Evolutionary conservation across 2,797 vertebrate species (phyloP), one percentile per base, ranked within the genome.

Genomic region (Odontamblyopus lacepedii): DNA sequence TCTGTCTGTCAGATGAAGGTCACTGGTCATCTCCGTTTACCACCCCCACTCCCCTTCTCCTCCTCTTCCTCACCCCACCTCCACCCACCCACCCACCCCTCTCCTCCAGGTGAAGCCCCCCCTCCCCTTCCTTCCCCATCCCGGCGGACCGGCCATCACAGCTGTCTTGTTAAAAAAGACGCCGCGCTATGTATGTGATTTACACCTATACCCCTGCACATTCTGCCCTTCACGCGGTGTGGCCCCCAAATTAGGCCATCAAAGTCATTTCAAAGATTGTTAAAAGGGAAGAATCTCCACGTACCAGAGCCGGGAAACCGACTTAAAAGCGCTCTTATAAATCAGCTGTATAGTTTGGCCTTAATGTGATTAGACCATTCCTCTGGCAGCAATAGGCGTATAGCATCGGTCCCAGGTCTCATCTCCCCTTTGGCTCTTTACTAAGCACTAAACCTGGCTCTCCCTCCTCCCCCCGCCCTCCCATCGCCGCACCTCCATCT

Each of bases 291-390:
- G 84, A 82, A 90, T 87, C 78, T 66, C 64, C 72, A 79, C 72
- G 83, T 82, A 77, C 73, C 59, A 13, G 63, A 67, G 75, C 81
- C 85, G 83, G 87, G 87, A 82, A 87, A 84, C 77, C 83, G 88
- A 91, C 86, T 92, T 90, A 88, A 90, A 86, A 81, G 87, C 88
- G 83, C 80, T 78, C 76, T 81, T 84, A 90, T 93, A 92, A 92
- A 92, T 92, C 90, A 90, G 78, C 76, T 77, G 80, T 85, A 89
- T 88, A 81, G 75, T 86, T 84, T 71, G 72, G 76, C 77, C 78
- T 75, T 91, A 92, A 91, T 92, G 89, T 90, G 85, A 92, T 91
- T 90, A 91, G 85, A 88, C 86, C 87, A 85, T 87, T 89, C 83
- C 78, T 82, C 75, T 63, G 73, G 82, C 75, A 80, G 79, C 79